Evolutionary conservation across 2,113 vertebrate genomes (phyloP), one percentile per base, ranked within the genome.

Genomic region (Rynchops niger): DNA sequence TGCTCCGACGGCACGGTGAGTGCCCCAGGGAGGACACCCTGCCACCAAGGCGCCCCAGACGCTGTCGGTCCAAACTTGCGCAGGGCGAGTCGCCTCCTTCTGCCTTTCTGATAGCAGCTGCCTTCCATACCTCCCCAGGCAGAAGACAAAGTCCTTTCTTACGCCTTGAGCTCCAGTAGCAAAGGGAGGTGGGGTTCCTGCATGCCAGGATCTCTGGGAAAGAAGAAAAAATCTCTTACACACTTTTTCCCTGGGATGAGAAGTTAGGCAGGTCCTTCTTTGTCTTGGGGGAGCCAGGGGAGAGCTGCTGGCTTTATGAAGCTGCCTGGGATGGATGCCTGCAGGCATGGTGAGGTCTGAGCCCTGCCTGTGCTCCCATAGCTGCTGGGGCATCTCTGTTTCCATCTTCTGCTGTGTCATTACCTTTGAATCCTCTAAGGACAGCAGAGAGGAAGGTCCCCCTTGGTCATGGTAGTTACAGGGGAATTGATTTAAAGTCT

Each of bases 1-100:
- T 99, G 99, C 97, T 99, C 99, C 2, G 99, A 99, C 11, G 99
- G 99, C 98, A 99, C 99, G 99, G 99, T 99, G 97, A 99, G 99
- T 93, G 81, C 40, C 26, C 78, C 53, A 12, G 61, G 62, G 73
- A 56, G 36, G 50, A 89, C 38, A 56, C 26, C 80, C 36, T 30
- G 49, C 59, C 78, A 50, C 72, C 9, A 3, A 80, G 79, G 80
- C 9, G 11, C n/a, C 55, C 52, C 15, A 5, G 38, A 36, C 5
- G 1, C 22, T 43, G 5, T 65, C 12, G 6, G 81, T 55, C 74
- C 62, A 26, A n/a, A 83, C 22, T 12, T 25, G 42, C 1, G 47
- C 66, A 43, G 96, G 49, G 53, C 32, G 1, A 62, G 85, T 88
- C 1, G 0, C 29, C 36, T 91, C 34, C 34, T 92, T 59, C 69